Percentiles rank a stretch among this genome's conserved stretches.
phyloP scores from a whole-genome alignment of 2,888 invertebrate species.

The Apodemia hepburni region DNA sequence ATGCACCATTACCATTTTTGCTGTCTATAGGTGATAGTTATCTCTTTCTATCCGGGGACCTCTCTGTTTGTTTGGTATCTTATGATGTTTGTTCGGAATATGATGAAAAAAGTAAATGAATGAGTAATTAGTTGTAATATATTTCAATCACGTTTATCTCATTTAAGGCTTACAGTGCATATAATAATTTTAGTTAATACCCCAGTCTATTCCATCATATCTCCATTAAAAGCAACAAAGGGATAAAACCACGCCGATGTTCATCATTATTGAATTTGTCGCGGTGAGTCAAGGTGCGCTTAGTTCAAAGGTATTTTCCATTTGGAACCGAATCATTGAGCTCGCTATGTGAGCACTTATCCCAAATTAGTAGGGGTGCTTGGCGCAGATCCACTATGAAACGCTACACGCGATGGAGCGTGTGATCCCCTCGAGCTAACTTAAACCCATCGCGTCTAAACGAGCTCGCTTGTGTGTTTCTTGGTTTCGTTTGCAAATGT shows the following conservation, averaged over 20 bases:
- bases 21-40: too few species aligned
- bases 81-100: too few species aligned
- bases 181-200: background rate
- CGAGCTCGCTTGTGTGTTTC: constrained; percentile 30
- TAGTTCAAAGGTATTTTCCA: constrained; percentile 21
- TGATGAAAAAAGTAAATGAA: too few species aligned
- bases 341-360: constrained; percentile 63
- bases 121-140: too few species aligned
- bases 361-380: constrained; percentile 60
- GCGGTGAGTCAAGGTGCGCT: constrained; percentile 21
- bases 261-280: constrained; percentile 21
- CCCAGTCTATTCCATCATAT: constrained; percentile 16
- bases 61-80: too few species aligned
- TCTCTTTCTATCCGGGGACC: too few species aligned
- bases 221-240: constrained; percentile 16
- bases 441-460: constrained; percentile 49
- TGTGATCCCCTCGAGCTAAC: constrained; percentile 51
- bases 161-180: too few species aligned
- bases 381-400: constrained; percentile 41
- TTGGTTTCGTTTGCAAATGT: background rate
- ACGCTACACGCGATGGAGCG: constrained; percentile 51
- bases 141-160: too few species aligned
- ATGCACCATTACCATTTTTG: too few species aligned
- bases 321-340: constrained; percentile 44
- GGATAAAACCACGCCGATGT: constrained; percentile 16